These are phyloP conservation scores for Autographa pulchrina DNA, from an alignment of 2,888 invertebrate genomes.

Conservation along the genomic window DNA sequence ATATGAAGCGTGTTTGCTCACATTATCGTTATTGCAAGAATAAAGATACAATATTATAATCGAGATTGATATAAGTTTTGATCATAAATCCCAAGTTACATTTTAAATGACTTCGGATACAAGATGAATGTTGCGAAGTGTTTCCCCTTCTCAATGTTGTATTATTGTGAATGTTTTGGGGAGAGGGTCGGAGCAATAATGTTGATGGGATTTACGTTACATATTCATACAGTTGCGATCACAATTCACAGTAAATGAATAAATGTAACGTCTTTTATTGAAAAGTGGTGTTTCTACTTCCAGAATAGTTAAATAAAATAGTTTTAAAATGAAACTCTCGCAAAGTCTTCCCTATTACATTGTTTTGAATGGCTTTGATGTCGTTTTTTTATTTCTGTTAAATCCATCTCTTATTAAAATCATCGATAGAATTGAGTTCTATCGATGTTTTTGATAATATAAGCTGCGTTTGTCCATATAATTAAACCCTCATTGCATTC, in stretches of 20 bases:
- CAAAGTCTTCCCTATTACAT: neutral
- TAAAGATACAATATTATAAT: neutral
- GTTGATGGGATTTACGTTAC: slow-evolving; percentile 40
- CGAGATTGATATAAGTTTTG: neutral
- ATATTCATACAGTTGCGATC: slow-evolving; percentile 38
- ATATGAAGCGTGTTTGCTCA: slow-evolving; percentile 70
- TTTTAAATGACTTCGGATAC: slow-evolving; percentile 32
- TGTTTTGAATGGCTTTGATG: neutral
- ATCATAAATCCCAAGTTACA: slow-evolving; percentile 38
- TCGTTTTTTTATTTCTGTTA: neutral
- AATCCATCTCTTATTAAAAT: neutral
- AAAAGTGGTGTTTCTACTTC: neutral
- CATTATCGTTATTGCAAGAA: slow-evolving; percentile 50
- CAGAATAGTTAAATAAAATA: neutral
- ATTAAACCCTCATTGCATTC: no score
- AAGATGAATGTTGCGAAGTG: slow-evolving; percentile 24
- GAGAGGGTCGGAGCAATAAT: slow-evolving; percentile 55
- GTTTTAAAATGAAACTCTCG: neutral
- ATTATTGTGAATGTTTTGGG: slow-evolving; percentile 28
- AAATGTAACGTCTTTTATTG: neutral
- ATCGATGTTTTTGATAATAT: neutral
- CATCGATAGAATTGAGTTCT: no score
- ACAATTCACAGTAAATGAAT: slow-evolving; percentile 24
- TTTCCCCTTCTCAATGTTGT: slow-evolving; percentile 41
- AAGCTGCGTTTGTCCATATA: neutral